Percentiles rank a stretch among this genome's conserved stretches.
Conservation (phyloP, 2,797 vertebrate species). For the Labroides dimidiatus region DNA sequence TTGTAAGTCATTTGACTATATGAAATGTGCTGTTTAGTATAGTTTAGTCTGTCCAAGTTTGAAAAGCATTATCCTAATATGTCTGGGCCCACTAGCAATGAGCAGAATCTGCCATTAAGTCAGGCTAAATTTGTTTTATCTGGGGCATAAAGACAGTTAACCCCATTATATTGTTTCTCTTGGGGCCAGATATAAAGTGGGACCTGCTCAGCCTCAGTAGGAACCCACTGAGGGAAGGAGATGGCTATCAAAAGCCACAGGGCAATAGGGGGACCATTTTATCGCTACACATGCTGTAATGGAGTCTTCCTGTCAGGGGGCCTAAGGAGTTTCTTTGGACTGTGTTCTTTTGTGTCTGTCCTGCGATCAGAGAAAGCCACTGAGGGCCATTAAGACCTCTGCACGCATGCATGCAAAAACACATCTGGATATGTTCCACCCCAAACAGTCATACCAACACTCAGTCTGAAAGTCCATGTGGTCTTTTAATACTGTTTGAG, state of each 20-base stretch:
- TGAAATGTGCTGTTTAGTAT: slow-evolving; percentile 1
- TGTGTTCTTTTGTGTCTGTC: slow-evolving; percentile 50
- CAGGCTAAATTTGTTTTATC: slow-evolving; percentile 69
- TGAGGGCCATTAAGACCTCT: slow-evolving; percentile 68
- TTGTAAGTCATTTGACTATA: background rate
- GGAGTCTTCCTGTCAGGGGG: slow-evolving; percentile 77
- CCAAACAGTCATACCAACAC: slow-evolving; percentile 56
- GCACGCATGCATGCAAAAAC: slow-evolving; percentile 59
- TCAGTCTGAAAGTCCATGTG: slow-evolving; percentile 52
- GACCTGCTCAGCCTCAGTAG: slow-evolving; percentile 68
- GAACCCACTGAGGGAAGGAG: slow-evolving; percentile 76
- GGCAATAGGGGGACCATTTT: slow-evolving; percentile 65
- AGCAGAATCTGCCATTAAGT: slow-evolving; percentile 62
- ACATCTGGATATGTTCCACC: slow-evolving; percentile 78
- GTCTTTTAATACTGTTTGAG: slow-evolving; percentile 63
- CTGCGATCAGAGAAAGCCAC: slow-evolving; percentile 62
- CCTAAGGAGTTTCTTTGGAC: slow-evolving; percentile 68
- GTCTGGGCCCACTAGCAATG: slow-evolving; percentile 47
- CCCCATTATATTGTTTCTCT: slow-evolving; percentile 70
- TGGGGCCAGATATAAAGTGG: slow-evolving; percentile 62
- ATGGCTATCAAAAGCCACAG: slow-evolving; percentile 76
- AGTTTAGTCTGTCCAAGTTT: slow-evolving; percentile 22
- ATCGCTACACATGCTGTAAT: slow-evolving; percentile 65
- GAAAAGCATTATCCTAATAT: slow-evolving; percentile 38
- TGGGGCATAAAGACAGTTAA: slow-evolving; percentile 68